Conservation (phyloP, 2,888 invertebrate genomes). For the Acheta domesticus region DNA sequence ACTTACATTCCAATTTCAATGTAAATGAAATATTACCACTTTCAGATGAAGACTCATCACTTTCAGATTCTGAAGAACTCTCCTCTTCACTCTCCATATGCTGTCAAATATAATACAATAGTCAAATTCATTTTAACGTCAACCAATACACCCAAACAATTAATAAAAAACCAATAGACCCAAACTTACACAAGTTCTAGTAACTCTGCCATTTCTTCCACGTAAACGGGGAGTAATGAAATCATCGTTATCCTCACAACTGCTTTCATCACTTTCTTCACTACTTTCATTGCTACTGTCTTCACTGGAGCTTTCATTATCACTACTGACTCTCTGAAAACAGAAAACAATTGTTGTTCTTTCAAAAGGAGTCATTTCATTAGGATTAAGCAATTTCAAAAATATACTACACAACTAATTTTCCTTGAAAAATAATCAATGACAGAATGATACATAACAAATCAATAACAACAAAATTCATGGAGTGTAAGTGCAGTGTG, state of each 20-base stretch:
- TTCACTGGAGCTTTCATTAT: constrained; percentile 51
- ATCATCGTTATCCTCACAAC: constrained; percentile 38
- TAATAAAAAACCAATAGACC: too few species aligned
- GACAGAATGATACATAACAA: too few species aligned
- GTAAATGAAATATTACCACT: neutral
- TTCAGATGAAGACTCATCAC: constrained; percentile 4
- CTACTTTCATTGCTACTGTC: neutral
- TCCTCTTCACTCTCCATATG: constrained; percentile 32
- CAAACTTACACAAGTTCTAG: neutral
- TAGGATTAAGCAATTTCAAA: too few species aligned
- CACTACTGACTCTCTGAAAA: constrained; percentile 57
- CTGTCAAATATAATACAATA: neutral
- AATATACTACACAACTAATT: too few species aligned
- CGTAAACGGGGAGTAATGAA: constrained; percentile 30
- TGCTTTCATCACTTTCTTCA: constrained; percentile 9
- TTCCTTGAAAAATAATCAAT: too few species aligned
- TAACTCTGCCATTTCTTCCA: neutral
- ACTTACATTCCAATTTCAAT: too few species aligned
- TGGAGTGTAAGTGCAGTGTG: too few species aligned
- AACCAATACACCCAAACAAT: too few species aligned
- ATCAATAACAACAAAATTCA: too few species aligned
- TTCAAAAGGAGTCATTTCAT: neutral
- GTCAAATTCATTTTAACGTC: too few species aligned
- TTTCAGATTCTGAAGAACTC: constrained; percentile 38
- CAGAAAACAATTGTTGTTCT: constrained; percentile 20